These are phyloP conservation scores for Trachelus tabidus DNA, from an alignment of 2,888 invertebrate genomes.

Conservation along the genomic window DNA sequence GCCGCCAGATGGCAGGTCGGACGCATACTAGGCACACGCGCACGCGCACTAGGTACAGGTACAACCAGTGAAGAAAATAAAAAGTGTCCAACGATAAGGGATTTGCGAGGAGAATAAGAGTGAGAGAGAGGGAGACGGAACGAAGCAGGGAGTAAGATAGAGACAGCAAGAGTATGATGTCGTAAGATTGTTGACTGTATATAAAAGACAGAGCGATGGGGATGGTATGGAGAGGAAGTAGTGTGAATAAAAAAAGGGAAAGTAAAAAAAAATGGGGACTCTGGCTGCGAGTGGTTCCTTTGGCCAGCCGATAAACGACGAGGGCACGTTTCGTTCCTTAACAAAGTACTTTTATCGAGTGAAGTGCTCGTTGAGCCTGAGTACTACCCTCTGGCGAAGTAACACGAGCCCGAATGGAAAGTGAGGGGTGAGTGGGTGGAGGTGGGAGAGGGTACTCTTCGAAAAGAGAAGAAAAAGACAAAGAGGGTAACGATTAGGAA, in stretches of 20 bases:
- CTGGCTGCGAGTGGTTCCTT: conserved; percentile 3
- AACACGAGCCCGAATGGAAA: too few relatives aligned
- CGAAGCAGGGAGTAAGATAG: conserved; percentile 2
- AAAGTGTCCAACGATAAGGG: not conserved
- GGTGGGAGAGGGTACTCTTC: too few relatives aligned
- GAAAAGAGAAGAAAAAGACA: too few relatives aligned
- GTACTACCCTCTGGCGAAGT: too few relatives aligned
- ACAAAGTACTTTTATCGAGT: too few relatives aligned
- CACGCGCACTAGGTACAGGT: conserved; percentile 7
- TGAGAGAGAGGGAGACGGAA: not conserved
- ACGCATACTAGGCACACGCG: conserved; percentile 10
- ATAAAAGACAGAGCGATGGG: conserved; percentile 7
- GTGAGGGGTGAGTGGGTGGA: too few relatives aligned
- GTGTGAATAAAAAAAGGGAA: not conserved
- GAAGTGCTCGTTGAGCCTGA: too few relatives aligned
- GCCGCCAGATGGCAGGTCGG: too few relatives aligned
- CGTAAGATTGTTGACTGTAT: conserved; percentile 7
- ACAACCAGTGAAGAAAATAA: too few relatives aligned
- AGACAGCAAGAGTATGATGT: conserved; percentile 4
- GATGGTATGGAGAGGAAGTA: not conserved
- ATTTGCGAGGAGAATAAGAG: conserved; percentile 6
- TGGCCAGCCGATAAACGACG: not conserved
- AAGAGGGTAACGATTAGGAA: too few relatives aligned
- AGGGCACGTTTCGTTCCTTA: too few relatives aligned
- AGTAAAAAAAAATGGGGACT: too few relatives aligned